Base-by-base conservation (phyloP, 2,888 invertebrate species). In the Beris chalybata region DNA sequence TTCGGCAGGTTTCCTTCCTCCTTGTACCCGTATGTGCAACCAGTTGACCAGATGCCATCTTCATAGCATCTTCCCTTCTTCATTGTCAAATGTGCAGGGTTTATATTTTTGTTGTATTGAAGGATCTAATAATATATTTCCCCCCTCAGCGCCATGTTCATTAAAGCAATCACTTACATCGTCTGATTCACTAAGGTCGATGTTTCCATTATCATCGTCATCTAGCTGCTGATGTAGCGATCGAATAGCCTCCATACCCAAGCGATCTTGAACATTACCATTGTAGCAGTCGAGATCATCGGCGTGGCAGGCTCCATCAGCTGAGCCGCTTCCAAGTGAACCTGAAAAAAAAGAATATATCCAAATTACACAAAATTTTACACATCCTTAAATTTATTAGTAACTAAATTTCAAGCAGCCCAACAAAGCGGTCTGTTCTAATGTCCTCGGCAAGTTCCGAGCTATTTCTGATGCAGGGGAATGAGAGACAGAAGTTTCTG, bases 201-300 rank as follows among this genome's bases (percentile, higher is more conserved):
- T 93, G 80, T 95, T 95, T 69, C 98, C 98, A 83, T 97, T 95
- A 74, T 93, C 92, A 84, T 99, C 98, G 79, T 99, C 98, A 79
- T 99, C 98, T 72, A 99, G 85, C 79, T 97, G 95, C 71, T 89
- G 86, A 83, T 99, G 98, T 52, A 99, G 87, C 72, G 91, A 89
- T 71, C 87, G 88, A 77, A 99, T 97, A 66, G 98, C 97, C 79
- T 96, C 96, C 77, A 95, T 88, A 32, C 95, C 95, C 64, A 91
- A 85, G 72, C 89, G 88, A 83, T 97, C 96, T 76, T 89, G 90
- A 67, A 87, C 83, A 74, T 84, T 85, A 63, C 85, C 84, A 67
- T 85, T 84, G 72, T 91, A 85, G 76, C 92, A 93, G 71, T 88
- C 85, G 70, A 89, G 83, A 80, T 92, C 92, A 76, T 92, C 91